phyloP scores from a whole-genome alignment of 2,113 vertebrate genomes.

The Thomomys bottae region DNA sequence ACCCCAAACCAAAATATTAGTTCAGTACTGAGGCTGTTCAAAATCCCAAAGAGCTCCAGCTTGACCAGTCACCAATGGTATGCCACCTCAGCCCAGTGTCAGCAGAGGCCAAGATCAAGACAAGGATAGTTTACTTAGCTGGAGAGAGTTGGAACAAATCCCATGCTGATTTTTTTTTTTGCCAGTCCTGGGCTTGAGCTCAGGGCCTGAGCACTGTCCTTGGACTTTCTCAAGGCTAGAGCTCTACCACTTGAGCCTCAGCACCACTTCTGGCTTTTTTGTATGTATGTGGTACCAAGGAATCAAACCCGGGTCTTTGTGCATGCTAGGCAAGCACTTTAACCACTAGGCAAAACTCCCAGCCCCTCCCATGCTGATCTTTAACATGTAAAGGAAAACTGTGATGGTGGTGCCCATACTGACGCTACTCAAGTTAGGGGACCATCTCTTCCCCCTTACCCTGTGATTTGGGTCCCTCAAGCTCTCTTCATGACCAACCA shows the following conservation, averaged over 20 bases:
- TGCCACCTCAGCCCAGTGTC: neutral
- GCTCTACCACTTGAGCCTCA: no score
- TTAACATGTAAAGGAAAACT: neutral
- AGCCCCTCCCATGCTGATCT: neutral
- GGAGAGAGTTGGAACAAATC: neutral
- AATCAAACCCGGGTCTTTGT: no score
- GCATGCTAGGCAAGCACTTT: no score
- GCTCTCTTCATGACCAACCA: no score
- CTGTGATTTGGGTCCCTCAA: neutral
- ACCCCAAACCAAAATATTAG: neutral
- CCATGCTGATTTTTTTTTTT: neutral
- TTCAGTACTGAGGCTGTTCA: neutral
- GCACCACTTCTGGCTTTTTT: no score
- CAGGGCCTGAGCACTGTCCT: no score
- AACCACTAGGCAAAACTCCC: no score
- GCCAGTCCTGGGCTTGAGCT: no score
- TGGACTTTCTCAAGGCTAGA: no score
- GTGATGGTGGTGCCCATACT: fast-evolving
- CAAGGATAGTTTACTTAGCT: no score
- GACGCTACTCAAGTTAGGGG: neutral
- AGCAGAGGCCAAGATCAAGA: neutral
- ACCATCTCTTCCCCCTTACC: fast-evolving
- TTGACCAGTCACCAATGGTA: neutral
- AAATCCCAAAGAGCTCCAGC: neutral
- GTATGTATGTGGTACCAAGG: no score